A percentile compares a stretch with the other conserved stretches of the same genome.
Evolutionary conservation across 2,113 vertebrate genomes (phyloP).

Genomic region (Osmerus eperlanus): DNA sequence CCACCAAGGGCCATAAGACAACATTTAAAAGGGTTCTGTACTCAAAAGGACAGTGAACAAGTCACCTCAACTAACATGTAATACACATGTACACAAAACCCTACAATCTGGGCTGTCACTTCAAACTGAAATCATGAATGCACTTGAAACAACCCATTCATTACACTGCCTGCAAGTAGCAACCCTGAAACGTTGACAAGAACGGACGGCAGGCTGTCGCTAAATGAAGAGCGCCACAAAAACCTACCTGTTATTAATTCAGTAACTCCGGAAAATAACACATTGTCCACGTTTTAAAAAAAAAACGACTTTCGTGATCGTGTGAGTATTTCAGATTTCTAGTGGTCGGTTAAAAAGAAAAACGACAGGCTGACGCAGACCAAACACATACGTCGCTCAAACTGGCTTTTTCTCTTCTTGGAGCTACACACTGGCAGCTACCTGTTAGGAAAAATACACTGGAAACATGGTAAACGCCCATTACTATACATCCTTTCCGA

Average conservation of each 20-base stretch:
- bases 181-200: not conserved
- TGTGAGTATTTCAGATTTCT: not conserved
- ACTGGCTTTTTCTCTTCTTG: conserved; percentile 47
- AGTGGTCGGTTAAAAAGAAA: conserved; percentile 23
- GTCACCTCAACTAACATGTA: too few species aligned
- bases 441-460: conserved; percentile 61
- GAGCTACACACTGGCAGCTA: conserved; percentile 40
- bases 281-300: conserved; percentile 36
- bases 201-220: conserved; percentile 57
- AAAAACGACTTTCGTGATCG: not conserved
- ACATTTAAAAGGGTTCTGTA: too few species aligned
- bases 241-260: conserved; percentile 65
- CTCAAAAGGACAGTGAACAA: too few species aligned
- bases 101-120: too few species aligned
- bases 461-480: conserved; percentile 56
- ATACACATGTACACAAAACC: too few species aligned
- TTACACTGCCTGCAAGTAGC: too few species aligned
- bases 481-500: conserved; percentile 36
- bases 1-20: too few species aligned
- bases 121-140: too few species aligned
- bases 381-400: conserved; percentile 21
- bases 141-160: too few species aligned
- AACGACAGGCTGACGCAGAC: conserved; percentile 39
- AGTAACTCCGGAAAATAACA: conserved; percentile 21
- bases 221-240: not conserved